Evolutionary conservation across 1,140 invertebrate genomes (phyloP), one percentile per base, ranked within the genome.

Genomic region (Temnothorax nylanderi): DNA sequence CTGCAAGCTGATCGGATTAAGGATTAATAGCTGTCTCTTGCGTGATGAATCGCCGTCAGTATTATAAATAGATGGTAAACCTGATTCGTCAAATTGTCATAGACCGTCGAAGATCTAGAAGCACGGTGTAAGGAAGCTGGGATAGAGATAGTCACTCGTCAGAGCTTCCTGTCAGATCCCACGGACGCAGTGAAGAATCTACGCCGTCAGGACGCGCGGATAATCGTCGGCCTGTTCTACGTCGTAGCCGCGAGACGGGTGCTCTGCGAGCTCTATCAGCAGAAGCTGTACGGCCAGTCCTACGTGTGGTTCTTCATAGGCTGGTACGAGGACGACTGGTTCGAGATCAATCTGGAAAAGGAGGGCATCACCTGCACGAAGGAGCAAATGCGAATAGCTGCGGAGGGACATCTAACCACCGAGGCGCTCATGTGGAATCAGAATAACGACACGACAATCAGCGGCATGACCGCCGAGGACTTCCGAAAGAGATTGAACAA

Each of bases 271-370:
- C 97, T 99, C 91, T 99, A 99, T 95, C 99, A 99, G 92, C 98
- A 99, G 88, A 97, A 98, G 67, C 96, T 99, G 1, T 99, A 99
- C 93, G 99, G 99, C 3, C 98, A 98, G 92, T 98, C 98, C 54
- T 99, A 99, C 95, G 99, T 99, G 0, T 99, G 99, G 99, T 99
- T 99, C 94, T 99, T 99, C 95, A 99, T 99, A 92, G 99, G 98
- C 60, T 99, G 99, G 99, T 99, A 99, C 94, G 99, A 99, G 93
- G 99, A 99, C 94, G 99, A 99, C 93, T 99, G 99, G 99, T 99
- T 99, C 94, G 98, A 98, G 92, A 96, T 97, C 0, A 98, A 98
- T 92, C 94, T 98, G n/a, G 97, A 98, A 82, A 97, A 98, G 69
- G 98, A 99, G 94, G 97, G 97, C 21, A 97, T 99, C 41, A 97